Base-by-base conservation (phyloP, 2,888 invertebrate genomes). In the Urechis unicinctus region DNA sequence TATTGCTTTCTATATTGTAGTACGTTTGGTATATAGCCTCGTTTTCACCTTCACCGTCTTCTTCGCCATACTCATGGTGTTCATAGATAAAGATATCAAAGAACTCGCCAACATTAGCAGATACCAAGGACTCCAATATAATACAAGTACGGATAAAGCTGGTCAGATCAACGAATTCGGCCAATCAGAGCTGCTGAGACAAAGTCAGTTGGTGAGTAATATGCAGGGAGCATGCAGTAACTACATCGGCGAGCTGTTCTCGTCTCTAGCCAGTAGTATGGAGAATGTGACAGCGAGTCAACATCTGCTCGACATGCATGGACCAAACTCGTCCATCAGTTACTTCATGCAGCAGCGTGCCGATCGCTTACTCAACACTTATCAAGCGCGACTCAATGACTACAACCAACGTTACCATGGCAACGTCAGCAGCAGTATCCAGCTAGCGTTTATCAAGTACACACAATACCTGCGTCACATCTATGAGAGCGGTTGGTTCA, bases 401-500 rank as follows among this genome's bases (percentile, higher is more conserved):
- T 63, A 50, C 50, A 58, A 56, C 21, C 13, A 3, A n/a, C 44
- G 17, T 36, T 9, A 13, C 9, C 9, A 17, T 9, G 17, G 17
- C 17, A 36, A 36, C 9, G 17, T 17, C 9, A 49, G 52, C 24
- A 17, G 25, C 9, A 46, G 29, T 21, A 43, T 62, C 17, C 36
- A 47, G 17, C 57, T 61, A 22, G 30, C 52, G 6, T 28, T 61
- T 25, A 42, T 26, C 9, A 50, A 46, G 22, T 75, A 70, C 53
- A 58, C 62, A 22, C 54, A 66, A 2, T 71, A 71, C 56, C 60
- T 73, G 26, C 62, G 63, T 41, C 63, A 64, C 24, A 62, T 74
- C 2, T 66, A 63, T 4, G 60, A 64, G 5, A 74, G 69, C 52
- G 59, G 63, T 24, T 75, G 74, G 74, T 57, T 73, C 42, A 64